Conservation (phyloP, 2,888 invertebrate genomes). For the Acleris literana region DNA sequence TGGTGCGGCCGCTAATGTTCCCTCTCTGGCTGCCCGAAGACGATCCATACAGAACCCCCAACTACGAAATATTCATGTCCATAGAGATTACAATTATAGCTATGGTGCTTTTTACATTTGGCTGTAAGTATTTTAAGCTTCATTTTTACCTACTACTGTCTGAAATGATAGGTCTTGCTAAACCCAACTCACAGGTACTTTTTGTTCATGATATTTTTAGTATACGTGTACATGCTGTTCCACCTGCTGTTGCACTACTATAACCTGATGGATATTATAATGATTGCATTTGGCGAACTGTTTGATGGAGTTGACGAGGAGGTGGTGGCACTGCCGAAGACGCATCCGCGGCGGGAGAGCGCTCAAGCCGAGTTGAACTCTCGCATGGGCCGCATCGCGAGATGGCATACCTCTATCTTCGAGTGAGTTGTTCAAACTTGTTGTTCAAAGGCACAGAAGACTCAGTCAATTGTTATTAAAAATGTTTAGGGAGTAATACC, state of each 20-base stretch:
- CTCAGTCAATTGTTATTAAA: too few species aligned
- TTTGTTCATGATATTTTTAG: constrained; percentile 47
- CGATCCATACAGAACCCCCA: constrained; percentile 63
- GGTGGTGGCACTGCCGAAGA: constrained; percentile 44
- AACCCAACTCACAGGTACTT: too few species aligned
- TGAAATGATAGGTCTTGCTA: too few species aligned
- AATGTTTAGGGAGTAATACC: too few species aligned
- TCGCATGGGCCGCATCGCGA: constrained; percentile 57
- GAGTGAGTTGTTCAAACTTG: constrained; percentile 45
- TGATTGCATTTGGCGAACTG: constrained; percentile 56
- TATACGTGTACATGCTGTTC: constrained; percentile 61
- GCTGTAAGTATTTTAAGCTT: constrained; percentile 50
- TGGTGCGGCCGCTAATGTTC: constrained; percentile 57
- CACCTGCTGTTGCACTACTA: constrained; percentile 63
- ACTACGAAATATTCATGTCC: constrained; percentile 62
- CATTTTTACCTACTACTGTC: background rate
- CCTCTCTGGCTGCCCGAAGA: constrained; percentile 66
- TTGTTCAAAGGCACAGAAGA: too few species aligned
- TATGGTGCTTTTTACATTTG: constrained; percentile 52
- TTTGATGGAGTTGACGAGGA: constrained; percentile 61
- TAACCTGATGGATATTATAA: constrained; percentile 59
- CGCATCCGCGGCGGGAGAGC: constrained; percentile 46
- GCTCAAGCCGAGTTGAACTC: constrained; percentile 51
- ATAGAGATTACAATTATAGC: constrained; percentile 44
- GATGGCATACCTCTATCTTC: constrained; percentile 62